phyloP scores from a whole-genome alignment of 2,113 vertebrate species.

The Cavia porcellus region DNA sequence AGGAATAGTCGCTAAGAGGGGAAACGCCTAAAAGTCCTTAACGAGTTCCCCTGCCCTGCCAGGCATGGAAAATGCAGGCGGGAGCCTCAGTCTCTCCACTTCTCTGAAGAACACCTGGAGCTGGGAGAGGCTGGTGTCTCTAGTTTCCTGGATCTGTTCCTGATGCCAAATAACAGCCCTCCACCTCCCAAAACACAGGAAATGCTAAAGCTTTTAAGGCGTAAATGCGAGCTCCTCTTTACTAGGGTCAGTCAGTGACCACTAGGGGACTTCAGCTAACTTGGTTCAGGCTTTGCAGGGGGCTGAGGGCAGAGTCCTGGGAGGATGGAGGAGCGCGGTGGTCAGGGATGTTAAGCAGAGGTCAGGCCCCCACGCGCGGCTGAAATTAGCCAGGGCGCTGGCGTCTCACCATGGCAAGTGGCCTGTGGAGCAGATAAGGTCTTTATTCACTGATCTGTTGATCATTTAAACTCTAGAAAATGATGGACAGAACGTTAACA shows the following conservation, averaged over 20 bases:
- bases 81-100: background rate
- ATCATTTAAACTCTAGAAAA: background rate
- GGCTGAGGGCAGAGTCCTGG: background rate
- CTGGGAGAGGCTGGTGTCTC: fast-evolving
- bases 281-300: background rate
- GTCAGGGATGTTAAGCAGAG: background rate
- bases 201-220: background rate
- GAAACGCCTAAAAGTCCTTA: background rate
- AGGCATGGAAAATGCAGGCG: background rate
- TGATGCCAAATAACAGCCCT: background rate
- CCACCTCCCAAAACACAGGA: background rate
- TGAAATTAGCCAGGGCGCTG: background rate
- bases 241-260: no score
- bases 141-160: background rate
- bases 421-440: background rate
- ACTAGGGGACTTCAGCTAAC: background rate
- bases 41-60: background rate
- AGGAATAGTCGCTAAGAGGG: background rate
- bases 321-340: background rate
- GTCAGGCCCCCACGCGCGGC: fast-evolving
- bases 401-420: background rate
- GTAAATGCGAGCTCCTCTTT: background rate
- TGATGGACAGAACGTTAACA: background rate
- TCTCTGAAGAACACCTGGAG: background rate
- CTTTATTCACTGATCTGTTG: background rate